Base-by-base conservation (phyloP, 2,888 invertebrate species). In the Fragum whitleyi region DNA sequence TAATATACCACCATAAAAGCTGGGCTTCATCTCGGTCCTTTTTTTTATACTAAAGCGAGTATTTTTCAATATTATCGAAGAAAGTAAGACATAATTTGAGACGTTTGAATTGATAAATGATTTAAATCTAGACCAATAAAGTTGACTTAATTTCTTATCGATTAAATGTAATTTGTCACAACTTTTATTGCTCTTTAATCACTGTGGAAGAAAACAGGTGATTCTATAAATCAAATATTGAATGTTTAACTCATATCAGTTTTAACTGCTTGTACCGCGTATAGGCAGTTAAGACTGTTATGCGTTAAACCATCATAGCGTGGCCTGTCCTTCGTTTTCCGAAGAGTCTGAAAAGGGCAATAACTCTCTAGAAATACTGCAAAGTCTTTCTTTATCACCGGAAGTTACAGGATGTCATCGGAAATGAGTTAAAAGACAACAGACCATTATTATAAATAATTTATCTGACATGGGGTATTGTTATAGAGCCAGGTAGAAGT, bases 351-450 rank as follows among this genome's bases (percentile, higher is more conserved):
- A 32, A 53, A 70, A 72, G 79, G 65, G 65, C 76, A 76, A 82
- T 79, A 82, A 79, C 76, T 73, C 73, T 62, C 21, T 36, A 26
- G 71, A 23, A 68, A 62, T 76, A 73, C 79, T 79, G 76, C 59
- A 79, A 83, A 83, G 79, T 83, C 79, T 77, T 71, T 83, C 75
- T 62, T 83, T 83, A 83, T 83, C 83, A 73, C n/a, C 39, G 69
- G 69, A 74, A 79, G 83, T 79, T 79, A 79, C 53, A 76, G 83
- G 83, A 83, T 79, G 77, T 83, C 79, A 74, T 79, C 51, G 79
- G 74, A 83, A 76, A 75, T 57, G 55, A 76, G 47, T 70, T 51
- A 39, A 29, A 57, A 32, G 67, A 59, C 57, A 68, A 69, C 53
- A 72, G 68, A 55, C 59, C 61, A 23, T 36, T 65, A 32, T 36